A percentile compares a stretch with the other conserved stretches of the same genome.
Evolutionary conservation across 2,888 invertebrate species (phyloP).

Genomic region (Perizoma affinitatum): DNA sequence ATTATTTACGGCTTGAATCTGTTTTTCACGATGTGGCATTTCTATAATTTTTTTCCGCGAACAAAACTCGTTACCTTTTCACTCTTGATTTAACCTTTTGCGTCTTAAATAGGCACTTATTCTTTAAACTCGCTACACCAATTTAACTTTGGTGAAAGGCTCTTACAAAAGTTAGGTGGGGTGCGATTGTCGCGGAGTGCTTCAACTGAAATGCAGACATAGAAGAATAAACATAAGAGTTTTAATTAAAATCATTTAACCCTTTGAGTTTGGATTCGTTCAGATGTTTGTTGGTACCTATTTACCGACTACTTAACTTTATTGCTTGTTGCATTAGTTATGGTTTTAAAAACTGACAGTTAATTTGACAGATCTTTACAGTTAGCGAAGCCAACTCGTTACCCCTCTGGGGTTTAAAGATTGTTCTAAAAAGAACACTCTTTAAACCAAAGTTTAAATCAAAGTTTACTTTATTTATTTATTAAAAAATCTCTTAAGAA

Average conservation of each 20-base stretch:
- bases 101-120: conserved; percentile 37
- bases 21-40: conserved; percentile 13
- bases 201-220: conserved; percentile 23
- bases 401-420: too few relatives aligned
- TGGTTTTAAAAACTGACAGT: neutral
- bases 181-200: conserved; percentile 30
- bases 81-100: conserved; percentile 40
- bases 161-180: conserved; percentile 19
- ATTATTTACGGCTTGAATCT: neutral
- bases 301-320: neutral
- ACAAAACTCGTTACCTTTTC: conserved; percentile 39
- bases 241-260: conserved; percentile 33
- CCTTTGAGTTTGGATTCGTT: conserved; percentile 9
- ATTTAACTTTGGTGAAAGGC: conserved; percentile 40
- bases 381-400: too few relatives aligned
- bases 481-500: too few relatives aligned
- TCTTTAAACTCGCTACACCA: conserved; percentile 37
- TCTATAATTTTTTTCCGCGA: conserved; percentile 13
- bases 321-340: neutral
- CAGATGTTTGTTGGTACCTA: conserved; percentile 6
- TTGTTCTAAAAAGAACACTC: too few relatives aligned
- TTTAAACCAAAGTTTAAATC: too few relatives aligned
- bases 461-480: too few relatives aligned
- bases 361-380: neutral
- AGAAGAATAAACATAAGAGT: conserved; percentile 30